Conservation (phyloP, 2,113 vertebrate genomes). For the Corythaeola cristata region DNA sequence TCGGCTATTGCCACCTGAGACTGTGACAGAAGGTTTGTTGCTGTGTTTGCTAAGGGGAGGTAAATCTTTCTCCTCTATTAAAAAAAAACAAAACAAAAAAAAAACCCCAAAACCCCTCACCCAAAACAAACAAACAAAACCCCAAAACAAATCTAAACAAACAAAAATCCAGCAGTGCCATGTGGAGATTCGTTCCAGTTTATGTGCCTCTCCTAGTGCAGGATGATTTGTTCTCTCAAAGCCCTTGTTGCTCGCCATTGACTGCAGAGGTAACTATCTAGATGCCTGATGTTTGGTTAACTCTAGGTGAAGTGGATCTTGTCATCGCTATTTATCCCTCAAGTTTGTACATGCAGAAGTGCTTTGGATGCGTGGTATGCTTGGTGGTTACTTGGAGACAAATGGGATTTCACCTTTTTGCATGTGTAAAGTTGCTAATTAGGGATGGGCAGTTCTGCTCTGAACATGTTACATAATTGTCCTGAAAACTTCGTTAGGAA, state of each 20-base stretch:
- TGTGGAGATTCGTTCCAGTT: neutral
- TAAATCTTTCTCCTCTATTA: neutral
- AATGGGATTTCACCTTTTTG: neutral
- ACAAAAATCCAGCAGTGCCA: neutral
- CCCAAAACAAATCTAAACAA: too few species aligned
- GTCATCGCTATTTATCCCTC: neutral
- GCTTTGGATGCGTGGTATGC: neutral
- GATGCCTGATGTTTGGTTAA: neutral
- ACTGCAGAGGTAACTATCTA: neutral
- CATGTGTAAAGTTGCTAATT: neutral
- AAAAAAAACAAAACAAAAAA: neutral
- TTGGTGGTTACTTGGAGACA: neutral
- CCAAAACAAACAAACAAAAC: neutral
- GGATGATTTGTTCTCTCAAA: neutral
- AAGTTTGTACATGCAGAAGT: neutral
- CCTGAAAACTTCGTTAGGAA: neutral
- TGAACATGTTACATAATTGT: neutral
- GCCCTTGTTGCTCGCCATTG: neutral
- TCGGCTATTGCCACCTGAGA: neutral
- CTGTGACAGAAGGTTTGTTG: neutral
- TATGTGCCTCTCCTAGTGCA: neutral
- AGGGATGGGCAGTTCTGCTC: neutral
- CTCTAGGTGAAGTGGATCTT: neutral
- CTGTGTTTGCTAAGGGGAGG: neutral
- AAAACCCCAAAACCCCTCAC: too few species aligned